Evolutionary conservation across 2,113 vertebrate genomes (phyloP), one percentile per base, ranked within the genome.

Genomic region (Rhabdornis inornatus): DNA sequence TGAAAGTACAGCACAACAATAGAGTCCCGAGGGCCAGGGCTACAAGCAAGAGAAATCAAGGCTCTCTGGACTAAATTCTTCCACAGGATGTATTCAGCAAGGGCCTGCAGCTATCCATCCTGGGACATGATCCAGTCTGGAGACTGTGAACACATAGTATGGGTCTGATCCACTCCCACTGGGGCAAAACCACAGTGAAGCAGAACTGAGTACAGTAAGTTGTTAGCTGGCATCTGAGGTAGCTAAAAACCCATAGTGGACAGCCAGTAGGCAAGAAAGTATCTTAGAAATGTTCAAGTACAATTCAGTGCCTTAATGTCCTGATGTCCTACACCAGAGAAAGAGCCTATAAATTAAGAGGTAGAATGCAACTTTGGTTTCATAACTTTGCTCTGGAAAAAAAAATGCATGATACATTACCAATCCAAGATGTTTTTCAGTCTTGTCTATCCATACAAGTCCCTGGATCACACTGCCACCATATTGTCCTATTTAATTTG

Each of bases 21-120:
- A 49, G 55, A 66, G 47, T 47, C 56, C n/a, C 56, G 31, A 87
- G 35, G 42, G 49, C 85, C 27, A 72, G 55, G 66, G 7, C 70
- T 93, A 94, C 80, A 94, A 91, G 49, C 1, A 3, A 50, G 57
- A 65, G 30, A 76, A 95, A 88, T 87, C 57, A 90, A 92, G 94
- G 44, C 8, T 50, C 15, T 40, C 52, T 66, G n/a, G 59, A 42
- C 42, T 25, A 93, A 93, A 87, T 39, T 77, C 5, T 89, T 87
- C 31, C n/a, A 11, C 6, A 8, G 60, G 14, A 61, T 61, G 3
- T 33, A 45, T 80, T 71, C 59, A 86, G 31, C 11, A 49, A 45
- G 31, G 7, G 23, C 64, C 37, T 91, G n/a, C 16, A 93, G 79
- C 56, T 30, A 56, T 12, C 9, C 4, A 39, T 25, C 13, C 23